Conservation (phyloP, 2,888 invertebrate species). For the Pseudanteris insignis region DNA sequence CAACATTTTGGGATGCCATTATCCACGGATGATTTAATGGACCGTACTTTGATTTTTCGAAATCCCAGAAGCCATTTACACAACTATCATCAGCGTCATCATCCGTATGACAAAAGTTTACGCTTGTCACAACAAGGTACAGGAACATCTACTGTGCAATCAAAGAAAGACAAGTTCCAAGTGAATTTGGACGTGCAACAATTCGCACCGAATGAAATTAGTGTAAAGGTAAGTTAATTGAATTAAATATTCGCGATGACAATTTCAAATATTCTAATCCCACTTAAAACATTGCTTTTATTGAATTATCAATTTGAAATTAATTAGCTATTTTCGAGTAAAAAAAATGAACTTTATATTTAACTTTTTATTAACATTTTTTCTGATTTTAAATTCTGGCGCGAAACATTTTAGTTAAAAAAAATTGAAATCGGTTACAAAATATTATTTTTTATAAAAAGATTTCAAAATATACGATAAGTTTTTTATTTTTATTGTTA, state of each 20-base stretch:
- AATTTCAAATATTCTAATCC: not conserved
- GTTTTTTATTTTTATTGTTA: too few species aligned
- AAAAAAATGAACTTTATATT: too few species aligned
- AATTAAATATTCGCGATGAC: too few species aligned
- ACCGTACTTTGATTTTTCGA: constrained; percentile 8
- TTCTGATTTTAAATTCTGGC: too few species aligned
- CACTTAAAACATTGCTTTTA: too few species aligned
- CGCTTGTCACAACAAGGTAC: constrained; percentile 12
- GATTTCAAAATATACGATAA: too few species aligned
- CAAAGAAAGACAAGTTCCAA: constrained; percentile 75
- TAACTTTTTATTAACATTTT: too few species aligned
- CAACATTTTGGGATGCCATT: constrained; percentile 57
- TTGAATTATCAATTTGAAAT: too few species aligned
- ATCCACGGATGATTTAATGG: not conserved
- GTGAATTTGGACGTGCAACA: constrained; percentile 82
- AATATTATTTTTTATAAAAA: too few species aligned
- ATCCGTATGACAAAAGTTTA: constrained; percentile 60
- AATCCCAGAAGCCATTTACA: constrained; percentile 28
- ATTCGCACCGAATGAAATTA: constrained; percentile 68
- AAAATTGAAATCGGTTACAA: too few species aligned
- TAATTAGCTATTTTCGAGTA: too few species aligned
- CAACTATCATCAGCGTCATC: constrained; percentile 17
- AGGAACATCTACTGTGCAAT: constrained; percentile 70
- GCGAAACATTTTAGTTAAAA: too few species aligned
- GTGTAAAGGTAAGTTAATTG: constrained; percentile 76